These are phyloP conservation scores for Ceryle rudis DNA, from an alignment of 2,797 vertebrate species.

Conservation along the genomic window DNA sequence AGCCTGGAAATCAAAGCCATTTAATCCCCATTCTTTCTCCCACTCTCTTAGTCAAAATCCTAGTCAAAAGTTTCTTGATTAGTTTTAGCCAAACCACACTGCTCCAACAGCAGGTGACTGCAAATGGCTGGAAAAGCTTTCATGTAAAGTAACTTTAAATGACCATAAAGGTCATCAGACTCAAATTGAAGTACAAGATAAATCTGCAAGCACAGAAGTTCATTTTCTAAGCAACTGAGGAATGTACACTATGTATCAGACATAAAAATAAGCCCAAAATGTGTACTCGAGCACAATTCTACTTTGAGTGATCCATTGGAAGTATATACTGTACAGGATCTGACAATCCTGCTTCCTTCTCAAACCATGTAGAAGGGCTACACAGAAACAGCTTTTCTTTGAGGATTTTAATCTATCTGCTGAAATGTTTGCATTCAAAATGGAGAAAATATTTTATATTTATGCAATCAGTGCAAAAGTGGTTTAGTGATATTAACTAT, in stretches of 20 bases:
- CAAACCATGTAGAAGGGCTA: neutral
- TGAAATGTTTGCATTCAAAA: neutral
- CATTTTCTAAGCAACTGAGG: neutral
- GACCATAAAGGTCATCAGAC: neutral
- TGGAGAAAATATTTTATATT: neutral
- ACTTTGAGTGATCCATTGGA: neutral
- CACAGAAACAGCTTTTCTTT: neutral
- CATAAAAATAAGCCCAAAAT: neutral
- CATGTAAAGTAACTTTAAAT: neutral
- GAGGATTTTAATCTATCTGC: neutral
- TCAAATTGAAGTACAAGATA: neutral
- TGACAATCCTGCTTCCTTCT: neutral
- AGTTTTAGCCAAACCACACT: conserved; percentile 33
- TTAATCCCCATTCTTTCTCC: conserved; percentile 11
- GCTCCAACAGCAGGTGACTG: conserved; percentile 22
- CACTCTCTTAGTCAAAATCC: conserved; percentile 5
- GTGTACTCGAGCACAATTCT: neutral
- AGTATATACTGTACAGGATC: neutral
- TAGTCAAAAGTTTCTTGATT: conserved; percentile 25
- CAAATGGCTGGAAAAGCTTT: neutral
- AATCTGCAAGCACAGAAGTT: neutral
- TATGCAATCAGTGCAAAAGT: neutral
- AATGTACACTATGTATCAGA: neutral
- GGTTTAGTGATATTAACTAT: neutral
- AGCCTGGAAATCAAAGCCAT: conserved; percentile 35